Evolutionary conservation across 2,113 vertebrate genomes (phyloP).

Genomic region (Zapornia atra): DNA sequence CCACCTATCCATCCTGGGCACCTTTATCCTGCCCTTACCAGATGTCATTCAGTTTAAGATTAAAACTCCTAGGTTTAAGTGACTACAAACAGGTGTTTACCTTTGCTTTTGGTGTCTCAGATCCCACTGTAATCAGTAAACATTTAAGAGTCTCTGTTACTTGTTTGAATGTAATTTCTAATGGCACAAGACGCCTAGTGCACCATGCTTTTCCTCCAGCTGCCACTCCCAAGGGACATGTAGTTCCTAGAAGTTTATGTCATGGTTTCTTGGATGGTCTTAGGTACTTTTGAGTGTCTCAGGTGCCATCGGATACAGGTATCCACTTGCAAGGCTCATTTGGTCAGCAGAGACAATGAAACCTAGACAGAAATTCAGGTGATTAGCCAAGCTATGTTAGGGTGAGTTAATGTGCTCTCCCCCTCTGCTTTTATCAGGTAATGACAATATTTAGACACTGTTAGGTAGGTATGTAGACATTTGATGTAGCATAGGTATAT

Average conservation of each 20-base stretch:
- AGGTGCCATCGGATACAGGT: background rate
- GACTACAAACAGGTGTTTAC: background rate
- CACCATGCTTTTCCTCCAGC: background rate
- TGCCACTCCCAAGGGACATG: background rate
- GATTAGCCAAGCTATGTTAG: background rate
- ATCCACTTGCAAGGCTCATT: background rate
- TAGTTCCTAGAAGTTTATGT: background rate
- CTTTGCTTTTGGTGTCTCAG: background rate
- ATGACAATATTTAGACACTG: background rate
- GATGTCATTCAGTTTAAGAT: background rate
- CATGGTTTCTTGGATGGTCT: background rate
- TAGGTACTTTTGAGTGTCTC: background rate
- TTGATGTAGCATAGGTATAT: background rate
- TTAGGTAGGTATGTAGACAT: background rate
- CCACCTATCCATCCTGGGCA: background rate
- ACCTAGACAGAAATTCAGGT: background rate
- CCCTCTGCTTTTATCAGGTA: background rate
- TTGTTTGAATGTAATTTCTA: background rate
- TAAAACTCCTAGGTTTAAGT: background rate
- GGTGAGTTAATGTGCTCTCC: background rate
- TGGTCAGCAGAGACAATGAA: background rate
- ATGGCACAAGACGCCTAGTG: background rate
- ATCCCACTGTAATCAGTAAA: background rate
- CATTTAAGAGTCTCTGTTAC: background rate
- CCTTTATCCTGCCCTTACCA: background rate